Base-by-base conservation (phyloP, 2,888 invertebrate species). In the Tillus elongatus region DNA sequence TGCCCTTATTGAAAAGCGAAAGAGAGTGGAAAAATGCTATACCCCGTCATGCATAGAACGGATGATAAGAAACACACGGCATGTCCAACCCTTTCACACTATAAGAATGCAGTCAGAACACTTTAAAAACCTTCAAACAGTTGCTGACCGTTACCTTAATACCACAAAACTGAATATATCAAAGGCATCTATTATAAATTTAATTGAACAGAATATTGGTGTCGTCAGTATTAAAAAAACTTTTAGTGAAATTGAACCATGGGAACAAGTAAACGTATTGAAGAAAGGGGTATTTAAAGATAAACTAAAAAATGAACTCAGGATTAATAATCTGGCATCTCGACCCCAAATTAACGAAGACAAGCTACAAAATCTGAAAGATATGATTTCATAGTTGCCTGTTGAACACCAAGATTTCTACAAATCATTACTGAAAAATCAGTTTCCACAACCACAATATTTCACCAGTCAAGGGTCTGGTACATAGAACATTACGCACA, bases 21-120 rank as follows among this genome's bases (percentile, higher is more conserved):
- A 19, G n/a, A 19, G n/a, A 19, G 24, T 19, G 6, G 6, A n/a
- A 8, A 19, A 19, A 19, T 19, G 6, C 6, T 19, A 8, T 19
- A 19, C 24, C 6, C 24, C 24, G n/a, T 6, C 6, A 19, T 19
- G 24, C 24, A n/a, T 19, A 6, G n/a, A 19, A 19, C 6, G n/a
- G 6, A 19, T 19, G 24, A 19, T 19, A 19, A 19, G 24, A 19
- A n/a, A 19, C n/a, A 19, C 24, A n/a, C n/a, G n/a, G n/a, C n/a
- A n/a, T n/a, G n/a, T n/a, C n/a, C n/a, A n/a, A n/a, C n/a, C n/a
- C n/a, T n/a, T n/a, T n/a, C n/a, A n/a, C n/a, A n/a, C n/a, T n/a
- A n/a, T n/a, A n/a, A n/a, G n/a, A n/a, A 19, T 19, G 24, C 6
- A 19, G 24, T n/a, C 6, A 19, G 24, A 19, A 19, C 6, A 19